phyloP scores from a whole-genome alignment of 2,888 invertebrate genomes.

The Zootermopsis nevadensis region DNA sequence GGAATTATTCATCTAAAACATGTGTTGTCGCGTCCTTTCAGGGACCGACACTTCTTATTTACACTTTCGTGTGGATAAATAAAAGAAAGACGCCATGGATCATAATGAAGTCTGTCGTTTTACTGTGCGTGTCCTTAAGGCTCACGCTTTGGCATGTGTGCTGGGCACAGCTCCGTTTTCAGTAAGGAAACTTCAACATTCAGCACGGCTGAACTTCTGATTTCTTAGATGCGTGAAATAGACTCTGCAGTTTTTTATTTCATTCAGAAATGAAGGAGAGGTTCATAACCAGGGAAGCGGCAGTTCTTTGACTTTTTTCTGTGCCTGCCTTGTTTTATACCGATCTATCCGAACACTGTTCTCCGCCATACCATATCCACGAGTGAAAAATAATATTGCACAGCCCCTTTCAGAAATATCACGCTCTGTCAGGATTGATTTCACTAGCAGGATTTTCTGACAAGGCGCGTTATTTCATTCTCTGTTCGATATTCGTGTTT shows the following conservation, averaged over 20 bases:
- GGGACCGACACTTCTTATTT: constrained; percentile 30
- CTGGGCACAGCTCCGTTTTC: not conserved
- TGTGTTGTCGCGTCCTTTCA: not conserved
- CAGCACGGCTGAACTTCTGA: constrained; percentile 9
- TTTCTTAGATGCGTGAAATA: constrained; percentile 37
- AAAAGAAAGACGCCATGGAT: constrained; percentile 19
- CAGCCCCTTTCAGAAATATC: not conserved
- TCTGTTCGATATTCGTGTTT: too few relatives aligned
- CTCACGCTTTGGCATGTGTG: not conserved
- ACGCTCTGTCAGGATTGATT: not conserved
- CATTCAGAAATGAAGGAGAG: not conserved
- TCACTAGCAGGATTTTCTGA: not conserved
- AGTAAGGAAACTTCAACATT: not conserved
- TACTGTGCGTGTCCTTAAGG: constrained; percentile 5
- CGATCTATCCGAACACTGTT: too few relatives aligned
- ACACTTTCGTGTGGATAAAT: constrained; percentile 14
- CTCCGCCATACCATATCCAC: not conserved
- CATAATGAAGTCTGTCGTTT: constrained; percentile 23
- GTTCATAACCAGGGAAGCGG: constrained; percentile 16
- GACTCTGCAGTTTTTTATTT: constrained; percentile 15
- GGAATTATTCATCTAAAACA: constrained; percentile 7
- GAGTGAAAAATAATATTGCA: not conserved
- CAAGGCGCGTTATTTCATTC: too few relatives aligned
- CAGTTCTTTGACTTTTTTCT: not conserved
- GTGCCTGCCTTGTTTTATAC: not conserved